These are phyloP conservation scores for Oceanodroma leucorhoa DNA, from an alignment of 2,797 vertebrate genomes.

Conservation along the genomic window DNA sequence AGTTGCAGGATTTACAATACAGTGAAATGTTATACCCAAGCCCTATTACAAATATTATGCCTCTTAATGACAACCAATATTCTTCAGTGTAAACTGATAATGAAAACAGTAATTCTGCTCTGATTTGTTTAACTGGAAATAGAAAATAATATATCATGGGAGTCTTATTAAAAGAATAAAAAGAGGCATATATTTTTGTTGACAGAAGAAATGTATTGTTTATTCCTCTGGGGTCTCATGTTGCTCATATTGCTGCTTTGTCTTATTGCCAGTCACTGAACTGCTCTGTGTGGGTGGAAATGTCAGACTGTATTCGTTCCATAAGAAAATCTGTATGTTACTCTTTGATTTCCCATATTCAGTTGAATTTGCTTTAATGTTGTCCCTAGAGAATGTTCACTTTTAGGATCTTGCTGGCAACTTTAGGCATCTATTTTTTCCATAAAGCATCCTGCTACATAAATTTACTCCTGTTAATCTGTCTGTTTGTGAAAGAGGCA, in stretches of 20 bases:
- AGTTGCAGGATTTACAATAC: not conserved
- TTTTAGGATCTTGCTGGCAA: not conserved
- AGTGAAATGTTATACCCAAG: not conserved
- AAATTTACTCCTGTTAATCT: not conserved
- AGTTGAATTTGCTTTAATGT: not conserved
- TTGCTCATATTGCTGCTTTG: constrained; percentile 32
- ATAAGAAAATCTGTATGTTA: constrained; percentile 2
- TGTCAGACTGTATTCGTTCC: constrained; percentile 7
- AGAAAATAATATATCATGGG: not conserved
- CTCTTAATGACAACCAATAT: not conserved
- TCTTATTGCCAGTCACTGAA: constrained; percentile 27
- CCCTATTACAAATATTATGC: not conserved
- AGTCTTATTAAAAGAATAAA: constrained; percentile 17
- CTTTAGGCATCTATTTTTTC: not conserved
- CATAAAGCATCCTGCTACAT: not conserved
- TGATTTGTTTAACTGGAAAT: constrained; percentile 4
- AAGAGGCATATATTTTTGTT: constrained; percentile 9
- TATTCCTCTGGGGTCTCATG: constrained; percentile 14
- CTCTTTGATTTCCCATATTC: not conserved
- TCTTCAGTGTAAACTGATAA: not conserved
- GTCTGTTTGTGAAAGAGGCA: not conserved
- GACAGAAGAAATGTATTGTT: constrained; percentile 24
- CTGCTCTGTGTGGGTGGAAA: constrained; percentile 42
- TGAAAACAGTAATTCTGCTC: not conserved
- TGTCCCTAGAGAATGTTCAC: not conserved